Percentiles rank a stretch among this genome's conserved stretches.
These are phyloP conservation scores for Poeciliopsis occidentalis DNA, from an alignment of 2,113 vertebrate species.

Conservation along the genomic window DNA sequence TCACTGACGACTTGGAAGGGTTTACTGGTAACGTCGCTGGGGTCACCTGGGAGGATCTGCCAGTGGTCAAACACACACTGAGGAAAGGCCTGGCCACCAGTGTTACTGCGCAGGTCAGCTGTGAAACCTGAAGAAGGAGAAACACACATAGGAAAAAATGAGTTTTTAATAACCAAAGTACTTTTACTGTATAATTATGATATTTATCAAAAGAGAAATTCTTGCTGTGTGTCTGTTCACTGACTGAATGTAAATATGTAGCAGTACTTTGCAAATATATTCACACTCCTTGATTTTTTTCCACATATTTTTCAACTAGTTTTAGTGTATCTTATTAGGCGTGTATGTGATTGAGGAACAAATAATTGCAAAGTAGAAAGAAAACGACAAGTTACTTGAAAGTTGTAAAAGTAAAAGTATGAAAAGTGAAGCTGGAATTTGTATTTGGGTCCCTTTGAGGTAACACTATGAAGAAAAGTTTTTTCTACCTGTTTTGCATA, in stretches of 20 bases:
- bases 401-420: too few relatives aligned
- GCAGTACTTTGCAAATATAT: not conserved
- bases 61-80: conserved; percentile 97
- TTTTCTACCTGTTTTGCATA: not conserved
- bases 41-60: conserved; percentile 92
- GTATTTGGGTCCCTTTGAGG: too few relatives aligned
- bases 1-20: conserved; percentile 85
- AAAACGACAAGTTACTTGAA: too few relatives aligned
- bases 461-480: too few relatives aligned
- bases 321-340: not conserved
- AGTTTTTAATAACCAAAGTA: not conserved
- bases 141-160: not conserved
- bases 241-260: not conserved
- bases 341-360: not conserved
- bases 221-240: not conserved
- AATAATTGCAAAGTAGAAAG: not conserved
- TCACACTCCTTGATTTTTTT: not conserved
- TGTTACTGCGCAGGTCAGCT: conserved; percentile 92
- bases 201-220: not conserved
- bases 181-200: not conserved
- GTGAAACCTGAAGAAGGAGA: conserved; percentile 85
- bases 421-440: too few relatives aligned
- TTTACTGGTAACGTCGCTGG: conserved; percentile 79
- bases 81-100: conserved; percentile 92
- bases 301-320: not conserved